These are phyloP conservation scores for Luperina testacea DNA, from an alignment of 2,888 invertebrate species.

Conservation along the genomic window DNA sequence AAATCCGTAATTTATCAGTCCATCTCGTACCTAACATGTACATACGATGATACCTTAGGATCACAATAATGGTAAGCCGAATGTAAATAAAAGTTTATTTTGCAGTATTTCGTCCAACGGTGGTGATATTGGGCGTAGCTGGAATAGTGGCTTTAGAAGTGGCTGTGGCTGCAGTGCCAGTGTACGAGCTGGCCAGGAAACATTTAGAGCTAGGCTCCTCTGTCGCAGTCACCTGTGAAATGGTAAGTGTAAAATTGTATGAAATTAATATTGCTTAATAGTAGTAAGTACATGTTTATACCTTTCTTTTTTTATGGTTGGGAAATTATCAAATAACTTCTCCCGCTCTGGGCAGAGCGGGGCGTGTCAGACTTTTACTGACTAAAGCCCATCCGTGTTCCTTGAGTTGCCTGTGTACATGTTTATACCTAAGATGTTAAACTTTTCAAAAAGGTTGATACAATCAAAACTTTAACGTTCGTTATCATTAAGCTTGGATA, in stretches of 20 bases:
- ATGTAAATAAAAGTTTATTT: conserved; percentile 41
- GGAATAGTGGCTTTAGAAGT: conserved; percentile 73
- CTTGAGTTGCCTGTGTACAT: no score
- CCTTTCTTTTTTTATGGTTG: no score
- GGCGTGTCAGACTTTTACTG: no score
- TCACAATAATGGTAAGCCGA: background rate
- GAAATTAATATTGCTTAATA: background rate
- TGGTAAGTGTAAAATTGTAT: conserved; percentile 75
- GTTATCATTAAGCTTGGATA: background rate
- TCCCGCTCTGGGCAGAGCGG: no score
- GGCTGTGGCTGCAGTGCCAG: conserved; percentile 75
- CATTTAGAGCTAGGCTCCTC: conserved; percentile 84
- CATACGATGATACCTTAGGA: background rate
- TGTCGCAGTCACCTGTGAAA: conserved; percentile 82
- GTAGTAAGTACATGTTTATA: background rate
- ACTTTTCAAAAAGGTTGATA: background rate
- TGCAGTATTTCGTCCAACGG: conserved; percentile 73
- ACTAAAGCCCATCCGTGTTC: no score
- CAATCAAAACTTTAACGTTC: background rate
- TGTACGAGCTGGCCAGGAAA: conserved; percentile 77
- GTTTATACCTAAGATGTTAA: background rate
- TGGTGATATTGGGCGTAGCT: conserved; percentile 71
- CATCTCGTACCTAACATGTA: background rate
- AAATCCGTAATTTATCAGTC: background rate
- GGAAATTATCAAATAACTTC: no score